phyloP scores from a whole-genome alignment of 1,140 invertebrate genomes.

The Delia radicum region DNA sequence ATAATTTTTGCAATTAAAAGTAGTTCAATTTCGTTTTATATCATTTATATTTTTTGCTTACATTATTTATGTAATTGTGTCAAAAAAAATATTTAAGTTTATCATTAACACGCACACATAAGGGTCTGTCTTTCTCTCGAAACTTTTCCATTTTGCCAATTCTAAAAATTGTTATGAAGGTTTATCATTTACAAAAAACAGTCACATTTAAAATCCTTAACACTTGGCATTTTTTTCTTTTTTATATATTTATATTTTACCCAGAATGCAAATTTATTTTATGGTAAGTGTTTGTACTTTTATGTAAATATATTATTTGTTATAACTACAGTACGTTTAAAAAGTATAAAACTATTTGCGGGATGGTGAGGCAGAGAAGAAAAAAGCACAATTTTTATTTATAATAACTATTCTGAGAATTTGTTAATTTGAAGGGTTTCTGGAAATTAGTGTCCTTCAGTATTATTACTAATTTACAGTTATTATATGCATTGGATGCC shows the following conservation, averaged over 20 bases:
- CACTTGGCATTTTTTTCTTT: not conserved
- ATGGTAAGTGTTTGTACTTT: slow-evolving; percentile 12
- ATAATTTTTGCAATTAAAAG: not conserved
- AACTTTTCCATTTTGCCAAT: not conserved
- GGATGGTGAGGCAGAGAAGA: too few species aligned
- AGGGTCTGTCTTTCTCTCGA: not conserved
- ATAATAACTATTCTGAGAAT: too few species aligned
- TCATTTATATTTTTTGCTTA: not conserved
- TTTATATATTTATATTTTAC: not conserved
- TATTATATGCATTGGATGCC: too few species aligned
- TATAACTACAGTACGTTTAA: not conserved
- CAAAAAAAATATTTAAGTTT: not conserved
- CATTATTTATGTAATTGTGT: not conserved
- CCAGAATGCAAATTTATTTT: slow-evolving; percentile 19
- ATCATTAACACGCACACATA: not conserved
- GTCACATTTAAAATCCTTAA: not conserved
- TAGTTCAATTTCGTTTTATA: not conserved
- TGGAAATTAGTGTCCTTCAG: too few species aligned
- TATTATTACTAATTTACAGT: too few species aligned
- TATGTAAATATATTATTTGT: slow-evolving; percentile 8
- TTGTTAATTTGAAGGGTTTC: too few species aligned
- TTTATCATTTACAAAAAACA: not conserved
- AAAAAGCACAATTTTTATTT: too few species aligned
- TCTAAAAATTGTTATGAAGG: not conserved
- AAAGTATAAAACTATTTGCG: too few species aligned